These are phyloP conservation scores for Ethmia dodecea DNA, from an alignment of 2,888 invertebrate genomes.

Conservation along the genomic window DNA sequence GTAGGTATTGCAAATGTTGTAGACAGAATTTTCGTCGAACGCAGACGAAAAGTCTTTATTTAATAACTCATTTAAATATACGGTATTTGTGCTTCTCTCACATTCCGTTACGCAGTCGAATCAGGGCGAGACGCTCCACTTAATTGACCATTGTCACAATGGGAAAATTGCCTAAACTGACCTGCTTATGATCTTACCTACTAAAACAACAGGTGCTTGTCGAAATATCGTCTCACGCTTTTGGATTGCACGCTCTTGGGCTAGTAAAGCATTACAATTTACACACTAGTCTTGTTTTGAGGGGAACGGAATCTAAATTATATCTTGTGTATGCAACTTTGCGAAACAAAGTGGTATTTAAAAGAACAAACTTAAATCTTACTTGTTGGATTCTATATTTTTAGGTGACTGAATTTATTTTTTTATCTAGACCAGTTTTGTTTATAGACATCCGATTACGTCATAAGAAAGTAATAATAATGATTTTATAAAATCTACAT, in stretches of 20 bases:
- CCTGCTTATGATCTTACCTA: constrained; percentile 54
- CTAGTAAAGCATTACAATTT: constrained; percentile 27
- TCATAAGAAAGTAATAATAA: no score
- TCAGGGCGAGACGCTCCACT: constrained; percentile 43
- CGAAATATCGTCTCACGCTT: constrained; percentile 65
- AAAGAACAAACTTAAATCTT: no score
- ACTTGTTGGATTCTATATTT: no score
- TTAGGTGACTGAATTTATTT: no score
- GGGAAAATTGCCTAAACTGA: constrained; percentile 57
- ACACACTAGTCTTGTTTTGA: constrained; percentile 11
- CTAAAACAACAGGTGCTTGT: constrained; percentile 55
- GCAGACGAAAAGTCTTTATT: constrained; percentile 10
- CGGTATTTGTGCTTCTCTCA: constrained; percentile 31
- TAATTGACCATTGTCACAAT: constrained; percentile 72
- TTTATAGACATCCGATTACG: no score
- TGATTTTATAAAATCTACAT: no score
- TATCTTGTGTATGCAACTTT: no score
- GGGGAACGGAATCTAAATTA: no score
- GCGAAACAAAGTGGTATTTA: no score
- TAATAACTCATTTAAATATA: constrained; percentile 15
- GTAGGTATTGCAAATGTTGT: no score
- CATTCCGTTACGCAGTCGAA: constrained; percentile 38
- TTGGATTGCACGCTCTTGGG: constrained; percentile 30
- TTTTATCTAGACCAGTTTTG: no score
- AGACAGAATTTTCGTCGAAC: no score